A percentile compares a stretch with the other conserved stretches of the same genome.
Evolutionary conservation across 1,140 invertebrate species (phyloP).

Genomic region (Samia ricini): DNA sequence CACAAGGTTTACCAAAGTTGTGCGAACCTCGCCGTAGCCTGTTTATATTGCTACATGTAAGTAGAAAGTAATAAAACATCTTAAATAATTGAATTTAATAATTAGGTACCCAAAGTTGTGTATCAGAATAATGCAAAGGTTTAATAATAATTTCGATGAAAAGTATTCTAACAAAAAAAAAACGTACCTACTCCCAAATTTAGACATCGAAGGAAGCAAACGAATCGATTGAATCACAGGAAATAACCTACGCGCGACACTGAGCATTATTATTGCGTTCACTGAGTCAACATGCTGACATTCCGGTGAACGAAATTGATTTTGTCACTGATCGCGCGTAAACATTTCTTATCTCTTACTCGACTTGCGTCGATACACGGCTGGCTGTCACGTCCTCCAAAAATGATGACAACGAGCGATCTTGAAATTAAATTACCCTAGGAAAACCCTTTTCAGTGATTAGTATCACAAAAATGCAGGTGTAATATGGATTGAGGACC

Average conservation of each 20-base stretch:
- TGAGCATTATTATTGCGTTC: not conserved
- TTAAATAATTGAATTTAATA: no score
- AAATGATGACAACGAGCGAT: not conserved
- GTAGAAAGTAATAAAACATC: no score
- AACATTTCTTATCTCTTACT: not conserved
- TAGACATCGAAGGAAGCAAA: not conserved
- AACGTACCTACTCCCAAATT: not conserved
- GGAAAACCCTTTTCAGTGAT: no score
- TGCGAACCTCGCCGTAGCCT: no score
- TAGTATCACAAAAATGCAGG: no score
- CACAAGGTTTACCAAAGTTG: no score
- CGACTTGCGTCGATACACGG: not conserved
- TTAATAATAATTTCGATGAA: no score
- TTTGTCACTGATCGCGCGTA: not conserved
- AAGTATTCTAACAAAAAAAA: not conserved
- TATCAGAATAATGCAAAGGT: no score
- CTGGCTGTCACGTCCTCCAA: not conserved
- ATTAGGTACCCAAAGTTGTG: no score
- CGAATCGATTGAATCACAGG: constrained; percentile 12
- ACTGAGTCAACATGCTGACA: not conserved
- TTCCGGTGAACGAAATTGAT: constrained; percentile 4
- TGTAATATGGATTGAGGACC: no score
- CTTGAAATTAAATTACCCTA: not conserved
- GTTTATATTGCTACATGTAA: no score
- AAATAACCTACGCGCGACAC: constrained; percentile 12